Conservation (phyloP, 35 echinoderm and acorn worm species). For the Amphiura filiformis region DNA sequence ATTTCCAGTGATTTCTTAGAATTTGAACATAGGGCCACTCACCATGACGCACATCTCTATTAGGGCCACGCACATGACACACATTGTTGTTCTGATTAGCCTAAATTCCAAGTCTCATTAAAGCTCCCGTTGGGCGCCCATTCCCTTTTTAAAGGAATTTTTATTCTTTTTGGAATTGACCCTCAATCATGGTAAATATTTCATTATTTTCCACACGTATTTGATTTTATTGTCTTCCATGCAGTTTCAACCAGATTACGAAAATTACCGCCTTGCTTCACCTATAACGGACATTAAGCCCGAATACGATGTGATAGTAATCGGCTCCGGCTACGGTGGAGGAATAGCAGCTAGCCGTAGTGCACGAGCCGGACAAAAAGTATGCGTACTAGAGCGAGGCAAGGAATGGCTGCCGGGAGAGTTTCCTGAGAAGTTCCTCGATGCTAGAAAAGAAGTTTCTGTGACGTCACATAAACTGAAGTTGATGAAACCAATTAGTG, state of each 20-base stretch:
- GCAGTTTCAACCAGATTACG: constrained; percentile 30
- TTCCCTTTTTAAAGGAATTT: too few species aligned
- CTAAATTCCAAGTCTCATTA: too few species aligned
- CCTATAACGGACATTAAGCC: constrained; percentile 46
- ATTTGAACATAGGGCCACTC: too few species aligned
- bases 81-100: too few species aligned
- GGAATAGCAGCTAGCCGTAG: constrained; percentile 54
- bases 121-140: too few species aligned
- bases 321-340: constrained; percentile 66
- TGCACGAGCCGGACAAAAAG: constrained; percentile 56
- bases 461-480: background rate
- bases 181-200: too few species aligned
- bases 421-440: constrained; percentile 45
- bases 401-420: constrained; percentile 80
- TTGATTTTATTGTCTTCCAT: too few species aligned
- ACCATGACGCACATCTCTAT: too few species aligned
- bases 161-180: too few species aligned
- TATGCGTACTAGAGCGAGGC: constrained; percentile 64
- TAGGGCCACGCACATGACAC: too few species aligned
- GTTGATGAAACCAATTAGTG: background rate
- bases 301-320: constrained; percentile 63
- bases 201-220: too few species aligned
- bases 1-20: too few species aligned
- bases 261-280: constrained; percentile 52
- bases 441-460: background rate